Percentiles rank a stretch among this genome's conserved stretches.
These are phyloP conservation scores for Geotrupes spiniger DNA, from an alignment of 2,888 invertebrate genomes.

Conservation along the genomic window DNA sequence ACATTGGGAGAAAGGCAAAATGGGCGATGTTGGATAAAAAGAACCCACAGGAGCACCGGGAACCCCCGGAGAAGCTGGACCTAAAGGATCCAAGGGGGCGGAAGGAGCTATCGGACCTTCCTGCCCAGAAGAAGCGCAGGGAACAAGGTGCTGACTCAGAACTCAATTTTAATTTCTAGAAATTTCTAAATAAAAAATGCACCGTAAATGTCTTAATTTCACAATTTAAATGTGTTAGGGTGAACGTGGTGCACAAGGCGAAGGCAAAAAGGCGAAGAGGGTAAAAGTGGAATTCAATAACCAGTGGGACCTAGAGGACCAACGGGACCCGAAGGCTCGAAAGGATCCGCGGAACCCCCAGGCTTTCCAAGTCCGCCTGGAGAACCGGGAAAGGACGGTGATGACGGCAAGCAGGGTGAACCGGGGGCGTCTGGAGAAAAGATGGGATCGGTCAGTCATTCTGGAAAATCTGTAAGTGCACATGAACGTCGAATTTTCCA, in stretches of 20 bases:
- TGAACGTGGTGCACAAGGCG: conserved; percentile 68
- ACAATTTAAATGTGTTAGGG: conserved; percentile 62
- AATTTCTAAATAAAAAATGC: too few species aligned
- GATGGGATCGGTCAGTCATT: conserved; percentile 64
- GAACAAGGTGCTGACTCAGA: conserved; percentile 70
- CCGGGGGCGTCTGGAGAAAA: conserved; percentile 69
- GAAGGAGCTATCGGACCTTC: conserved; percentile 60
- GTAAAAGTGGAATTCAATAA: conserved; percentile 65
- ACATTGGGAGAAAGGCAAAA: conserved; percentile 73
- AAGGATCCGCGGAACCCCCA: conserved; percentile 71
- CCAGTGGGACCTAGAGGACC: conserved; percentile 64
- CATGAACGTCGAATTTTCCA: too few species aligned
- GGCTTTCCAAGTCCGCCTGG: conserved; percentile 70
- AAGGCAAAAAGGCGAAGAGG: conserved; percentile 82
- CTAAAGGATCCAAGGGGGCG: conserved; percentile 66
- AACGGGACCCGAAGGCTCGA: conserved; percentile 69
- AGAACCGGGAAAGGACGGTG: conserved; percentile 71
- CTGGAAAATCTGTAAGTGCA: conserved; percentile 60
- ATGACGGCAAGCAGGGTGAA: conserved; percentile 71
- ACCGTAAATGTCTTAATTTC: too few species aligned
- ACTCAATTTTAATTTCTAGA: too few species aligned
- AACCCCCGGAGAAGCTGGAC: conserved; percentile 58
- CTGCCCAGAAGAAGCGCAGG: conserved; percentile 63
- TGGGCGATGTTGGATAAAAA: conserved; percentile 67
- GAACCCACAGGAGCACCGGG: conserved; percentile 66